Evolutionary conservation across 2,888 invertebrate genomes (phyloP).

Genomic region (Drosophila sordidapex): DNA sequence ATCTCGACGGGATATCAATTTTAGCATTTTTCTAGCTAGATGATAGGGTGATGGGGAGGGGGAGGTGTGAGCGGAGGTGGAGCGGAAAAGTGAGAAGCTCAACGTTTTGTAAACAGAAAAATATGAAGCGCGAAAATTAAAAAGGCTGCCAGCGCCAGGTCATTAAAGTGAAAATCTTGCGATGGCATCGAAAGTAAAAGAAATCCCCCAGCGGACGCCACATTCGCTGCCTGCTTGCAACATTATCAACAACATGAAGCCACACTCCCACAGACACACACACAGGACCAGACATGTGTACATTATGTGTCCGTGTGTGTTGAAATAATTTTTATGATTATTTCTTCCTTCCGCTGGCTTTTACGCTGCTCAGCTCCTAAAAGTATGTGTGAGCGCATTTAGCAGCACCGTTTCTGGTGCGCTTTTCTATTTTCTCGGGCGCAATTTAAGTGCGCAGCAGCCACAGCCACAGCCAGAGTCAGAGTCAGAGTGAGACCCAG

Average conservation of each 20-base stretch:
- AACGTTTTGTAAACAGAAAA: constrained; percentile 59
- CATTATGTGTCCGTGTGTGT: constrained; percentile 42
- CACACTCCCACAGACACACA: constrained; percentile 27
- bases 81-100: background rate
- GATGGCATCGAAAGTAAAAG: constrained; percentile 66
- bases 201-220: constrained; percentile 62
- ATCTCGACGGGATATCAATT: constrained; percentile 70
- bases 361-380: constrained; percentile 54
- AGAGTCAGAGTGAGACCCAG: background rate
- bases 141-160: constrained; percentile 66
- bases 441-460: constrained; percentile 65
- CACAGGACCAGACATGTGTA: constrained; percentile 22
- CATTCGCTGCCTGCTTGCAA: constrained; percentile 64
- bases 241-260: constrained; percentile 74
- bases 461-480: constrained; percentile 9
- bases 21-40: constrained; percentile 16
- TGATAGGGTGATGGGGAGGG: background rate
- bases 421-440: constrained; percentile 66
- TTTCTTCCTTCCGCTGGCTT: constrained; percentile 82
- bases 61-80: background rate
- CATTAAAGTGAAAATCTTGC: constrained; percentile 69
- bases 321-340: constrained; percentile 84
- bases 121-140: constrained; percentile 76
- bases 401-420: constrained; percentile 57
- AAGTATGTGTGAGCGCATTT: constrained; percentile 70